phyloP scores from a whole-genome alignment of 2,113 vertebrate species.

The Psammodynastes pulverulentus region DNA sequence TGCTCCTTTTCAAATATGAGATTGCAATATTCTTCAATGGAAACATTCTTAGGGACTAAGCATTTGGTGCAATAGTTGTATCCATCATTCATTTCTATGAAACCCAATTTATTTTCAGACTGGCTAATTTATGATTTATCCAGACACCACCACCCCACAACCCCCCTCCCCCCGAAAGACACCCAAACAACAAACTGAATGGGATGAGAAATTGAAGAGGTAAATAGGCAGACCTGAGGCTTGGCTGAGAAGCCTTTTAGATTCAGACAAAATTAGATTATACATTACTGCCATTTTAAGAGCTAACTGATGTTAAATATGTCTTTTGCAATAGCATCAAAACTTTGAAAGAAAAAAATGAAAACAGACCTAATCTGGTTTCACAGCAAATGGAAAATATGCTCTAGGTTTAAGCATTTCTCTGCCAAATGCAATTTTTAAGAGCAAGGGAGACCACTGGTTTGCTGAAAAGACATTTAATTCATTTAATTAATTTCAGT shows the following conservation, averaged over 20 bases:
- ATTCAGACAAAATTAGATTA: conserved; percentile 20
- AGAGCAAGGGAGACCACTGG: background rate
- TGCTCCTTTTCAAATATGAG: background rate
- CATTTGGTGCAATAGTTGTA: conserved; percentile 17
- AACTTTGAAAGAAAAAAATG: background rate
- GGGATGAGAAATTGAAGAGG: conserved; percentile 42
- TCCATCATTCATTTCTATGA: conserved; percentile 1
- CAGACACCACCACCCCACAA: background rate
- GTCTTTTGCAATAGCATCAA: background rate
- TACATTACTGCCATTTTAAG: conserved; percentile 16
- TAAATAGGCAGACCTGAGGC: conserved; percentile 19
- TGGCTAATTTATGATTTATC: conserved; percentile 38
- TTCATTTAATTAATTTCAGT: background rate
- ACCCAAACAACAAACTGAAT: conserved; percentile 14
- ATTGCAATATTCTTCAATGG: background rate
- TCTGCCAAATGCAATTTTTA: background rate
- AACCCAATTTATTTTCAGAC: conserved; percentile 29
- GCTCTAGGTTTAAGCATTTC: background rate
- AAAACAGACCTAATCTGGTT: background rate
- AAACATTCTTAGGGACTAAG: background rate
- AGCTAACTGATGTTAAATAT: background rate
- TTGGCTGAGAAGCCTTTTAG: conserved; percentile 37
- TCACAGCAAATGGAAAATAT: background rate
- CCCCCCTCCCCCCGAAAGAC: background rate
- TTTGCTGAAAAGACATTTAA: background rate